Conservation (phyloP, 2,888 invertebrate genomes). For the Clistopyga incitator region DNA sequence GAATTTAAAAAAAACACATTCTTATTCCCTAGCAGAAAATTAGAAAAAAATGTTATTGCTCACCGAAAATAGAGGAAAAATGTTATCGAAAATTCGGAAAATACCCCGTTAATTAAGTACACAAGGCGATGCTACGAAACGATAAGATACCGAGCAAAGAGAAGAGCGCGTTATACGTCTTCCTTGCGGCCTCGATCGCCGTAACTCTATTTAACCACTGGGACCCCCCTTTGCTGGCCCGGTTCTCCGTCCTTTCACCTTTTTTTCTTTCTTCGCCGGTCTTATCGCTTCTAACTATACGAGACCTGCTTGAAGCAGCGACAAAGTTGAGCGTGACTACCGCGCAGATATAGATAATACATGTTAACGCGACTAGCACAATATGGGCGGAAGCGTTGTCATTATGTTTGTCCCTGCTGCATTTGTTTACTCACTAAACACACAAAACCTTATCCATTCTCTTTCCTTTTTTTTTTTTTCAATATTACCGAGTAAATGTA, state of each 20-base stretch:
- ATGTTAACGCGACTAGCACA: neutral
- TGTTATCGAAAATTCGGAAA: neutral
- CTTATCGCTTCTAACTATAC: neutral
- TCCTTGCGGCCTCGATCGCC: constrained; percentile 21
- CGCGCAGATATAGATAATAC: neutral
- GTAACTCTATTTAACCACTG: neutral
- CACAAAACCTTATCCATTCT: too few species aligned
- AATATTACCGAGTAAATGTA: too few species aligned
- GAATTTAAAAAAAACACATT: too few species aligned
- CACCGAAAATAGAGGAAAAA: too few species aligned
- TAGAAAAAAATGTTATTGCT: too few species aligned
- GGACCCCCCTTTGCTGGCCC: neutral
- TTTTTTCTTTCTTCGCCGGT: neutral
- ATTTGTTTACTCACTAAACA: too few species aligned
- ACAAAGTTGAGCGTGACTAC: neutral
- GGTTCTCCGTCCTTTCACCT: neutral
- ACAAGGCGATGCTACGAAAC: neutral
- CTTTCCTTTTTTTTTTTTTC: too few species aligned
- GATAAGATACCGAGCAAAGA: neutral
- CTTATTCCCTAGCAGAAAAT: too few species aligned
- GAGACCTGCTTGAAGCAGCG: neutral
- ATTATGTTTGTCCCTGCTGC: too few species aligned
- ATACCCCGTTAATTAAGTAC: neutral
- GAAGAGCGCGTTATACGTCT: neutral
- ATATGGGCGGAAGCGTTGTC: neutral